phyloP scores from a whole-genome alignment of 2,113 vertebrate genomes.

The Bolborhynchus lineola region DNA sequence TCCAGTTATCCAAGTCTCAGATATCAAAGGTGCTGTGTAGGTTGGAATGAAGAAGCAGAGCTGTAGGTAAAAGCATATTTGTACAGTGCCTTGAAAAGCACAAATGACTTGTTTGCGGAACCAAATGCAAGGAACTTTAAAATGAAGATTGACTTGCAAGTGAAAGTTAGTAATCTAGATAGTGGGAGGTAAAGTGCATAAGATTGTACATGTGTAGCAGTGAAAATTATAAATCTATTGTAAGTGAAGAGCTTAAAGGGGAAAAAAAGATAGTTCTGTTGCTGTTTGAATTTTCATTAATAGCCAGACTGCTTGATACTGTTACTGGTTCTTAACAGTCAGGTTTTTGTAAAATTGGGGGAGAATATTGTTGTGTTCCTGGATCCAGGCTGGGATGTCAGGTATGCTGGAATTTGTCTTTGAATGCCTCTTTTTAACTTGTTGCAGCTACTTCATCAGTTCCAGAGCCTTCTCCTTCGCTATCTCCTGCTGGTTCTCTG shows the following conservation, averaged over 20 bases:
- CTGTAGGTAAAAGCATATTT: background rate
- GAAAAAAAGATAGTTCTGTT: background rate
- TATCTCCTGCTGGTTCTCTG: slow-evolving; percentile 74
- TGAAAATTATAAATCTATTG: background rate
- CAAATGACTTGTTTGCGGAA: background rate
- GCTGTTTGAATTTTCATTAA: background rate
- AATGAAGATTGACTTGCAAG: background rate
- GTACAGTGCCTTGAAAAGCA: background rate
- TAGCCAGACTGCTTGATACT: background rate
- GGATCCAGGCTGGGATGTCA: background rate
- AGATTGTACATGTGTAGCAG: background rate
- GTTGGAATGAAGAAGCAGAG: background rate
- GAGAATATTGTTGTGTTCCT: background rate
- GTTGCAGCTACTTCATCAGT: slow-evolving; percentile 80
- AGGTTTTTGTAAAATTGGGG: background rate
- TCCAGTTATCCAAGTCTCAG: background rate
- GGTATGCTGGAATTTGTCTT: background rate
- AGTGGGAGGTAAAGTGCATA: background rate
- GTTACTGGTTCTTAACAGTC: background rate
- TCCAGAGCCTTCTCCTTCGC: slow-evolving; percentile 78
- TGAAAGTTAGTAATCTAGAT: background rate
- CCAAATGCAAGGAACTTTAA: background rate
- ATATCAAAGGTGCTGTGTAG: background rate
- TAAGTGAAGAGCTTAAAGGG: background rate
- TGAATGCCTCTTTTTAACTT: background rate